phyloP scores from a whole-genome alignment of 2,797 vertebrate genomes.

The Alfaro cultratus region DNA sequence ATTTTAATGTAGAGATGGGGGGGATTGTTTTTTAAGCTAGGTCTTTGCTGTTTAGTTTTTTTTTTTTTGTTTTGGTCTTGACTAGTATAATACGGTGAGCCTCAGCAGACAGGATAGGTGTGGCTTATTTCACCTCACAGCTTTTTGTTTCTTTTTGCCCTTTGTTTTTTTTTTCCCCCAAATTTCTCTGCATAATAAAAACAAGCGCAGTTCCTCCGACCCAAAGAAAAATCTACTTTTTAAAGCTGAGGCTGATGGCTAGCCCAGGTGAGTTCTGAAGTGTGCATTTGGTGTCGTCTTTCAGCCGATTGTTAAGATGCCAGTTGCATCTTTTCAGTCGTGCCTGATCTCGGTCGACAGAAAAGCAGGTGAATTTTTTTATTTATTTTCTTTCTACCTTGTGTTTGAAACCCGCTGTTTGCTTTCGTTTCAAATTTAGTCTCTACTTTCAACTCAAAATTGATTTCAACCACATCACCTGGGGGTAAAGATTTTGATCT shows the following conservation, averaged over 20 bases:
- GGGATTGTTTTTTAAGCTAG: constrained; percentile 75
- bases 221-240: constrained; percentile 10
- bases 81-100: constrained; percentile 45
- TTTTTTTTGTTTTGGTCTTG: constrained; percentile 39
- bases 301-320: not conserved
- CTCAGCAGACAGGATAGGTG: constrained; percentile 55
- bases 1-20: constrained; percentile 74
- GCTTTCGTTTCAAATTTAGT: constrained; percentile 26
- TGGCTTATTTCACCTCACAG: constrained; percentile 53
- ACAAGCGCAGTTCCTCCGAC: constrained; percentile 37
- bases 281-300: constrained; percentile 6
- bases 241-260: not conserved
- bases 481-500: constrained; percentile 38
- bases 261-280: constrained; percentile 9
- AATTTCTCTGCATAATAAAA: constrained; percentile 9
- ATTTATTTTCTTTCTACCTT: constrained; percentile 44
- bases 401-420: constrained; percentile 22
- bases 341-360: not conserved
- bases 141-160: constrained; percentile 41
- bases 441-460: constrained; percentile 67
- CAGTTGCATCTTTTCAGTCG: not conserved
- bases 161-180: constrained; percentile 37
- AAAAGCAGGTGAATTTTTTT: constrained; percentile 38
- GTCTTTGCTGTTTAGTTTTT: constrained; percentile 32
- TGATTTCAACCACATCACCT: constrained; percentile 38